Conservation (phyloP, 2,888 invertebrate species). For the Scelioninae gen. 2 region DNA sequence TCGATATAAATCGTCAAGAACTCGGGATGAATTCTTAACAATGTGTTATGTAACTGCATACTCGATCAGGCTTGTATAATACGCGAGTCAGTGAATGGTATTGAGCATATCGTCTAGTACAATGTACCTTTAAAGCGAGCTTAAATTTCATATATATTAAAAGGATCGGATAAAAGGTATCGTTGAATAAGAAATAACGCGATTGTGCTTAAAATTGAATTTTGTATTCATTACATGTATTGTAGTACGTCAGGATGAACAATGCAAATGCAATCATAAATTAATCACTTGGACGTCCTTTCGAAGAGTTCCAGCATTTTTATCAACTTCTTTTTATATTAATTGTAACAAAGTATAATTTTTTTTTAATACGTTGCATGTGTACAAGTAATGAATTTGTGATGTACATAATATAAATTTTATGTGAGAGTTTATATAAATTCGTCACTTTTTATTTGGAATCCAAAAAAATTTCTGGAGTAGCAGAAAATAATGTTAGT, state of each 20-base stretch:
- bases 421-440: no score
- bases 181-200: constrained; percentile 32
- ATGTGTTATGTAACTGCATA: constrained; percentile 31
- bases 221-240: constrained; percentile 17
- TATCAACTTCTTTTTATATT: no score
- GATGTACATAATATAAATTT: no score
- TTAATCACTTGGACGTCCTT: no score
- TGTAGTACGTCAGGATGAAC: constrained; percentile 2
- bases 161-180: constrained; percentile 21
- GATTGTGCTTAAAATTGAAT: constrained; percentile 33
- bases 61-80: constrained; percentile 21
- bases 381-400: no score
- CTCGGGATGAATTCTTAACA: constrained; percentile 25
- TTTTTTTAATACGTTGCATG: no score
- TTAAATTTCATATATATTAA: constrained; percentile 33
- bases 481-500: no score
- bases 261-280: no score
- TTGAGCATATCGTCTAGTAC: constrained; percentile 18
- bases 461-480: no score
- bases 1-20: background rate
- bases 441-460: no score
- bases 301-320: no score
- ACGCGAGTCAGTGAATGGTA: constrained; percentile 11
- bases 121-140: constrained; percentile 19
- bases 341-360: no score